These are phyloP conservation scores for Diploscapter pachys DNA, from an alignment of 1,140 invertebrate species.

Conservation along the genomic window DNA sequence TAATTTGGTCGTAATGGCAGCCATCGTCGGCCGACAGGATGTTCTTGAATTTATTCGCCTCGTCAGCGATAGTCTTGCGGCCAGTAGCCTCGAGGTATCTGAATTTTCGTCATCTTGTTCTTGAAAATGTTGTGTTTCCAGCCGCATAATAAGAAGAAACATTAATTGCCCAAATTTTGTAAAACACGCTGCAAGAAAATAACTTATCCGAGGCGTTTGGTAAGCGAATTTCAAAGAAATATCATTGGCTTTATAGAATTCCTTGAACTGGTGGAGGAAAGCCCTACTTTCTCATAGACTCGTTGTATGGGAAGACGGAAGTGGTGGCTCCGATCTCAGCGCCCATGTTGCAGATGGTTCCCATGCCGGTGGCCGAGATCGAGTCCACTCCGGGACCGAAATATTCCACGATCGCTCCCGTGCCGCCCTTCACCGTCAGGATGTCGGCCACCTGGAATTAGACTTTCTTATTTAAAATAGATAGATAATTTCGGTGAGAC, in stretches of 20 bases:
- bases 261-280: no score
- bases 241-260: no score
- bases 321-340: slow-evolving; percentile 99
- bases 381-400: slow-evolving; percentile 94
- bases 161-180: no score
- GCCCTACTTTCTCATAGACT: slow-evolving; percentile 82
- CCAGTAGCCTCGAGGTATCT: slow-evolving; percentile 74
- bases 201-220: no score
- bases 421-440: slow-evolving; percentile 84
- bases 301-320: slow-evolving; percentile 94
- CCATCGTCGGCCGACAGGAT: slow-evolving; percentile 80
- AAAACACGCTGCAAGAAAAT: no score
- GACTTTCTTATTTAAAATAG: no score
- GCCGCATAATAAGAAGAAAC: no score
- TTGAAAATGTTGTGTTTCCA: no score
- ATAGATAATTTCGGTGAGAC: no score
- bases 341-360: slow-evolving; percentile 99
- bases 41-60: slow-evolving; percentile 74
- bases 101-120: no score
- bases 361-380: slow-evolving; percentile 85
- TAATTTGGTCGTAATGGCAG: slow-evolving; percentile 78
- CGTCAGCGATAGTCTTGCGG: slow-evolving; percentile 72
- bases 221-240: slow-evolving; percentile 10
- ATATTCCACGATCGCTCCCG: slow-evolving; percentile 98
- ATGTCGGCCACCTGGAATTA: slow-evolving; percentile 65